Evolutionary conservation across 2,888 invertebrate genomes (phyloP).

Genomic region (Oxytorus armatus): DNA sequence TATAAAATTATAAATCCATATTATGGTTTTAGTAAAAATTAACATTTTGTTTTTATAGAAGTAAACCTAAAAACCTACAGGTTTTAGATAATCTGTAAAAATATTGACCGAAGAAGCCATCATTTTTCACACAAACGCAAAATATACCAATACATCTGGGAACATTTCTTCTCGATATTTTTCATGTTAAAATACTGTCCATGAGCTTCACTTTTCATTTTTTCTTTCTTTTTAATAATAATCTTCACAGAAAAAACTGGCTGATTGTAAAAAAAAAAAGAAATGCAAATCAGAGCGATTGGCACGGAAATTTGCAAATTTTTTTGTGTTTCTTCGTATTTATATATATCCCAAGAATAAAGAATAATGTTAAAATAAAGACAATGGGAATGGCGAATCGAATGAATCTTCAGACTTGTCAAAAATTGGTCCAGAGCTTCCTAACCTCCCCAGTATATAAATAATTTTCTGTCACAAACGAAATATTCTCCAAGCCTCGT

Average conservation of each 20-base stretch:
- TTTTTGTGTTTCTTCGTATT: background rate
- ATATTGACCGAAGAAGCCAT: background rate
- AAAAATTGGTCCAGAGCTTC: conserved; percentile 56
- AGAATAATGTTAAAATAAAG: background rate
- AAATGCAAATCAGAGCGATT: background rate
- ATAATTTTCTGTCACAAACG: background rate
- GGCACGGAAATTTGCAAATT: background rate
- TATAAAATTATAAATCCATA: no score
- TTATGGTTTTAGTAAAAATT: conserved; percentile 2
- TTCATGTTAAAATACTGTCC: conserved; percentile 3
- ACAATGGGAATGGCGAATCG: conserved; percentile 7
- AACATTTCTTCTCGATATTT: background rate
- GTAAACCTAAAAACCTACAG: no score
- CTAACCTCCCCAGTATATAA: conserved; percentile 53
- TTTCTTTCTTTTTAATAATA: background rate
- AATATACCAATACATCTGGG: background rate
- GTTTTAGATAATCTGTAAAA: background rate
- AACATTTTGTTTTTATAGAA: background rate
- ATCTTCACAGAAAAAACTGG: background rate
- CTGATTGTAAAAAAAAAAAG: background rate
- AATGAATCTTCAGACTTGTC: conserved; percentile 41
- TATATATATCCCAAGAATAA: background rate
- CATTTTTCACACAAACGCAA: background rate
- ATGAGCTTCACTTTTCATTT: background rate
- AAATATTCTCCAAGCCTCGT: background rate